Evolutionary conservation across 2,113 vertebrate species (phyloP), one percentile per base, ranked within the genome.

Genomic region (Neomonachus schauinslandi): DNA sequence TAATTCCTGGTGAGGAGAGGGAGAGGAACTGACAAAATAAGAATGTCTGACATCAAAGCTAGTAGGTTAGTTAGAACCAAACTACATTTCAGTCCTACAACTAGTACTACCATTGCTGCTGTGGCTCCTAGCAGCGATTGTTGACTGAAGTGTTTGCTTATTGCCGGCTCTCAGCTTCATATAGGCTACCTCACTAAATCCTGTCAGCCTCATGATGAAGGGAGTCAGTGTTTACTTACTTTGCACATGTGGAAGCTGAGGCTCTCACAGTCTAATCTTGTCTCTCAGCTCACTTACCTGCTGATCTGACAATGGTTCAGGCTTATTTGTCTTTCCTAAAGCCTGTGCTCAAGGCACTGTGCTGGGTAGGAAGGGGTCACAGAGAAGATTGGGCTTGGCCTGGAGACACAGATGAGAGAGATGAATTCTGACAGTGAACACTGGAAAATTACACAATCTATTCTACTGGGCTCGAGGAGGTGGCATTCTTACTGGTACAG

Each of bases 111-210:
- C 11, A 19, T 0, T 12, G 9, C 49, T 63, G 31, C 59, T 65
- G 13, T 74, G 71, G 36, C 36, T 74, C 22, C 71, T 74, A 74
- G 82, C 77, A 87, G 65, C 39, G 33, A 11, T 53, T 1, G 33
- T 57, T 13, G 26, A 7, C 9, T 4, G 39, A 18, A 33, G 46
- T 4, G 33, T 21, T 55, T 1, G 42, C 59, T 87, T 31, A 24
- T 1, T 33, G 71, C 80, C 49, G 49, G 26, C 33, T 36, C 2
- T 49, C 9, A 42, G 82, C 10, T 59, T 71, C 8, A 0, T 21
- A 1, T 0, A 5, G 12, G 31, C 1, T 14, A 7, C 24, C 46
- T 51, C 3, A 0, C 33, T 5, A 21, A 36, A 33, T 33, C 46
- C 33, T 7, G 15, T 2, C 5, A 13, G 16, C 5, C 24, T 16